Conservation (phyloP, 2,797 vertebrate species). For the Mormyrus proboscirostris region DNA sequence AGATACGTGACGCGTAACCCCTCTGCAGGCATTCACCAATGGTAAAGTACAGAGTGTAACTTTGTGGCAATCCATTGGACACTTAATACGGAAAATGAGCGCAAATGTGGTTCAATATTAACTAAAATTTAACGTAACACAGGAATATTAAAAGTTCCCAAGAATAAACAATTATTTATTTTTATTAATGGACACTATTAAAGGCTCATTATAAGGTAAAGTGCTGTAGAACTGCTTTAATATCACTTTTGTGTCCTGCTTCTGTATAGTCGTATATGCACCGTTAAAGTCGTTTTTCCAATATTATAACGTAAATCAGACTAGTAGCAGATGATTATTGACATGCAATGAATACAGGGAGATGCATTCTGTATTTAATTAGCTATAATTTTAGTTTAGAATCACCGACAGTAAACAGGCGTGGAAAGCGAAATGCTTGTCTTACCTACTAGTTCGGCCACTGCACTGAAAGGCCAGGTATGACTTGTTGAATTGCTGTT, state of each 20-base stretch:
- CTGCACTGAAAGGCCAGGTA: slow-evolving; percentile 73
- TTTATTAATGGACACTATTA: neutral
- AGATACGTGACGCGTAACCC: neutral
- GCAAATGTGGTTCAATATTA: neutral
- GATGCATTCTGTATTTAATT: neutral
- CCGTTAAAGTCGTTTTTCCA: neutral
- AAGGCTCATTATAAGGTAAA: neutral
- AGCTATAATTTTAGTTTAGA: neutral
- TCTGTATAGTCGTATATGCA: neutral
- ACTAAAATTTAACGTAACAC: neutral
- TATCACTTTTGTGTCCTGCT: neutral
- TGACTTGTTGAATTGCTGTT: slow-evolving; percentile 74
- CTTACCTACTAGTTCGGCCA: slow-evolving; percentile 70
- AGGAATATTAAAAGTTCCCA: neutral
- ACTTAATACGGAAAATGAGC: neutral
- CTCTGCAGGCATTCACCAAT: neutral
- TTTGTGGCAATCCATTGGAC: neutral
- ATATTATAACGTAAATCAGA: neutral
- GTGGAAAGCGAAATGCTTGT: neutral
- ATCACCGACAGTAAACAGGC: neutral
- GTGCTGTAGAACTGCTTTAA: neutral
- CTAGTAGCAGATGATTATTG: neutral
- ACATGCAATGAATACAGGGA: neutral
- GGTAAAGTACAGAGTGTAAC: slow-evolving; percentile 8
- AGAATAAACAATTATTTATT: neutral